phyloP scores from a whole-genome alignment of 2,113 vertebrate species.

The Pelusios castaneus region DNA sequence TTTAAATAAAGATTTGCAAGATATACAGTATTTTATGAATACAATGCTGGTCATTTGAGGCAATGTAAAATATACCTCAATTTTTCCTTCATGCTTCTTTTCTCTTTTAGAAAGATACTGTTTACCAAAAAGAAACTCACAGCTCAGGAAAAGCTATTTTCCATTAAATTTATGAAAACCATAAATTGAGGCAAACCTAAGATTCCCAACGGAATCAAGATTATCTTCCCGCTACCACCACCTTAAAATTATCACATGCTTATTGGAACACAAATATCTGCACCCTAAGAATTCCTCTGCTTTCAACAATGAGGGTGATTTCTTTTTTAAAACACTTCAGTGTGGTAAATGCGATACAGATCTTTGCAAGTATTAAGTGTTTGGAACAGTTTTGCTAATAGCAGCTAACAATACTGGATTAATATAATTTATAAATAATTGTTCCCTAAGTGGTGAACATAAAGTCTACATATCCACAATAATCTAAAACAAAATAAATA shows the following conservation, averaged over 20 bases:
- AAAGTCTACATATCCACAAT: constrained; percentile 79
- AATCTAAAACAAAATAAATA: constrained; percentile 82
- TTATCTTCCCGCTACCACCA: constrained; percentile 87
- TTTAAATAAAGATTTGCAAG: constrained; percentile 80
- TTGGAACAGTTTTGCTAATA: constrained; percentile 78
- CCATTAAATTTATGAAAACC: constrained; percentile 87
- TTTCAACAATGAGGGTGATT: constrained; percentile 81
- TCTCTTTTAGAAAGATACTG: constrained; percentile 83
- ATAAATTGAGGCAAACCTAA: constrained; percentile 83
- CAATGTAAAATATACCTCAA: constrained; percentile 76
- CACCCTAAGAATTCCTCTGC: constrained; percentile 78
- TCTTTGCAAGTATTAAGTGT: constrained; percentile 75
- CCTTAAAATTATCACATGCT: constrained; percentile 83
- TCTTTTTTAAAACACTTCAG: constrained; percentile 75
- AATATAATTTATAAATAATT: constrained; percentile 84
- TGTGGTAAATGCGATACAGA: constrained; percentile 79
- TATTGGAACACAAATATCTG: constrained; percentile 79
- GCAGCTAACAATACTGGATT: constrained; percentile 82
- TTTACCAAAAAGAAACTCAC: constrained; percentile 86
- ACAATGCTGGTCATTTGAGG: constrained; percentile 85
- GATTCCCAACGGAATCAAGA: constrained; percentile 89
- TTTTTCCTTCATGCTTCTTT: constrained; percentile 81
- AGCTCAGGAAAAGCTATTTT: constrained; percentile 85
- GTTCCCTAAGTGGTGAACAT: constrained; percentile 80
- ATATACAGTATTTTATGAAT: constrained; percentile 84